A percentile compares a stretch with the other conserved stretches of the same genome.
These are phyloP conservation scores for Cetonia aurata DNA, from an alignment of 2,888 invertebrate species.

Conservation along the genomic window DNA sequence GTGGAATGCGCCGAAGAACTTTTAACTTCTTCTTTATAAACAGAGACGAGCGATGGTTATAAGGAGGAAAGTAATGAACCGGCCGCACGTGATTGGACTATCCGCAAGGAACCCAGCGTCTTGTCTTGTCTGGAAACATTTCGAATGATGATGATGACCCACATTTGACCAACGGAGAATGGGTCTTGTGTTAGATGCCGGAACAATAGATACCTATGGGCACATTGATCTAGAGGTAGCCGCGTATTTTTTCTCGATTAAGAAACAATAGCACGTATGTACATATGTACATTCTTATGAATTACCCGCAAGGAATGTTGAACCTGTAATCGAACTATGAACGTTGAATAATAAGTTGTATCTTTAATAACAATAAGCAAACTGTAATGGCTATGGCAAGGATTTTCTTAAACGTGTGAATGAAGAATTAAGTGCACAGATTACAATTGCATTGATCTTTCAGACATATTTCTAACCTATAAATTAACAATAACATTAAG, in stretches of 20 bases:
- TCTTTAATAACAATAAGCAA: too few species aligned
- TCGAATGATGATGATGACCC: constrained; percentile 43
- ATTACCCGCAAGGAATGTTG: too few species aligned
- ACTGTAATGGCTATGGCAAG: too few species aligned
- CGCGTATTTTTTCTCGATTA: background rate
- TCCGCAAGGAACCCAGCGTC: constrained; percentile 41
- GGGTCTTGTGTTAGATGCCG: background rate
- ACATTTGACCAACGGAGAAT: constrained; percentile 32
- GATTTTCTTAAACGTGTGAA: too few species aligned
- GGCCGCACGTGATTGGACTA: constrained; percentile 52
- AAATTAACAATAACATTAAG: too few species aligned
- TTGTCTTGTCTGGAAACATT: constrained; percentile 39
- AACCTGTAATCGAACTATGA: too few species aligned
- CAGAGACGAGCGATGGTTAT: constrained; percentile 50
- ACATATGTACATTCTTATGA: too few species aligned
- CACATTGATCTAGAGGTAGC: background rate
- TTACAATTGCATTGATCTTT: too few species aligned
- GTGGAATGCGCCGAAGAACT: constrained; percentile 48
- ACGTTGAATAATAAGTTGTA: too few species aligned
- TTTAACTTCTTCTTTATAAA: constrained; percentile 52
- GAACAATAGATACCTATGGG: constrained; percentile 5
- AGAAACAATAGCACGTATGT: background rate
- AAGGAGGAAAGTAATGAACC: constrained; percentile 58
- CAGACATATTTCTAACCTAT: too few species aligned
- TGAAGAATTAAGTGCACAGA: too few species aligned